Percentiles rank a stretch among this genome's conserved stretches.
Conservation (phyloP, 2,888 invertebrate genomes). For the Asteroscopus sphinx region DNA sequence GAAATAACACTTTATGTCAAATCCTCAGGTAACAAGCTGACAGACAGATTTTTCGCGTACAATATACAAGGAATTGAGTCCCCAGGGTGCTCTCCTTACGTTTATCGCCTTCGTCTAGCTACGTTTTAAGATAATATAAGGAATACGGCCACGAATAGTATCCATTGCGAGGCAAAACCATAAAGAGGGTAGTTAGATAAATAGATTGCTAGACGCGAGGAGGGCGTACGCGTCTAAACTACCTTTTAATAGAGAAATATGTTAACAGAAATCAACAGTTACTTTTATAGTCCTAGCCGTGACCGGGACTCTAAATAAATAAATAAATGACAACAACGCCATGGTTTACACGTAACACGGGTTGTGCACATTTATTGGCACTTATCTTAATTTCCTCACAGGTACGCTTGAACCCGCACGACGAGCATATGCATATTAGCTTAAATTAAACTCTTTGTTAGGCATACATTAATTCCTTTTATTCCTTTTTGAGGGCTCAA, state of each 20-base stretch:
- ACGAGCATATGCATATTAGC: conserved; percentile 5
- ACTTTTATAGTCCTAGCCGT: conserved; percentile 73
- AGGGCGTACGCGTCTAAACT: conserved; percentile 74
- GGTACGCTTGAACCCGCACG: conserved; percentile 32
- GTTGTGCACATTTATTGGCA: conserved; percentile 41
- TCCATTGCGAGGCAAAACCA: conserved; percentile 72
- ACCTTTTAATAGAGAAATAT: conserved; percentile 80
- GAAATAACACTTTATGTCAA: conserved; percentile 44
- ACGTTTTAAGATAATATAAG: conserved; percentile 49
- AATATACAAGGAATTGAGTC: conserved; percentile 50
- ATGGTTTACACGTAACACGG: conserved; percentile 43
- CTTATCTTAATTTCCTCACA: conserved; percentile 52
- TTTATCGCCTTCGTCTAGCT: conserved; percentile 53
- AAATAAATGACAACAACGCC: conserved; percentile 56
- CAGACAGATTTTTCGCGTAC: conserved; percentile 54
- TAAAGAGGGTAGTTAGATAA: conserved; percentile 80
- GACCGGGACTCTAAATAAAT: conserved; percentile 69
- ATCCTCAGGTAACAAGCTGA: conserved; percentile 51
- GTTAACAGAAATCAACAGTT: conserved; percentile 79
- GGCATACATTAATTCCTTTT: no score
- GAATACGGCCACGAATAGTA: conserved; percentile 66
- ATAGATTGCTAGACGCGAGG: conserved; percentile 74
- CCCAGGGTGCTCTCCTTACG: conserved; percentile 40
- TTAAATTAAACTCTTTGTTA: no score
- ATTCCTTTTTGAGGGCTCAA: conserved; percentile 1